A percentile compares a stretch with the other conserved stretches of the same genome.
Conservation (phyloP, 2,113 vertebrate genomes). For the Atrichornis clamosus region DNA sequence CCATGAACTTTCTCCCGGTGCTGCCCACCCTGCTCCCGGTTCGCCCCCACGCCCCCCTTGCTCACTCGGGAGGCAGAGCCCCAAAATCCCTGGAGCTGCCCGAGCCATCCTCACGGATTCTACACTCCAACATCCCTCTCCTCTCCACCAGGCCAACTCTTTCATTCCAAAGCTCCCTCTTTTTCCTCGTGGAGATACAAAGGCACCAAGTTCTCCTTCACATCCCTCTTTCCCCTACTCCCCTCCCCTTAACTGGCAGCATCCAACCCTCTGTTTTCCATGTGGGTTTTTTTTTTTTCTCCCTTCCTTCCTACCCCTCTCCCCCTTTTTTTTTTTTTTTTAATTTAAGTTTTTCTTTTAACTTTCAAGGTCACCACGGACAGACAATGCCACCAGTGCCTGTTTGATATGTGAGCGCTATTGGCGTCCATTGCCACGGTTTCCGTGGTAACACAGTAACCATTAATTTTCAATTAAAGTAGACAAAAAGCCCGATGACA, state of each 20-base stretch:
- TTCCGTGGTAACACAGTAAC: conserved; percentile 98
- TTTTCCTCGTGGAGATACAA: conserved; percentile 44
- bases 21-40: not conserved
- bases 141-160: conserved; percentile 69
- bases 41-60: not conserved
- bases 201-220: conserved; percentile 66
- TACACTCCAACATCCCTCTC: conserved; percentile 70
- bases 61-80: conserved; percentile 12
- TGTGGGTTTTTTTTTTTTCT: not conserved
- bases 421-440: conserved; percentile 89
- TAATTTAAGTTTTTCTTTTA: conserved; percentile 83
- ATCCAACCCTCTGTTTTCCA: conserved; percentile 76
- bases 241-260: conserved; percentile 68
- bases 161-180: conserved; percentile 56
- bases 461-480: conserved; percentile 99
- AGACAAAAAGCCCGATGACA: conserved; percentile 99
- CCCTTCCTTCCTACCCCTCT: conserved; percentile 53
- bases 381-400: conserved; percentile 96
- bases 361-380: conserved; percentile 98
- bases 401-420: conserved; percentile 88
- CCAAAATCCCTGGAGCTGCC: not conserved
- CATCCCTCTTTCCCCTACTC: conserved; percentile 67
- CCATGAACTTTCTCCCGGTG: not conserved
- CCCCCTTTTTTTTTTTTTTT: not conserved
- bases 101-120: not conserved